Conservation (phyloP, 1,140 invertebrate genomes). For the Andricus grossulariae region DNA sequence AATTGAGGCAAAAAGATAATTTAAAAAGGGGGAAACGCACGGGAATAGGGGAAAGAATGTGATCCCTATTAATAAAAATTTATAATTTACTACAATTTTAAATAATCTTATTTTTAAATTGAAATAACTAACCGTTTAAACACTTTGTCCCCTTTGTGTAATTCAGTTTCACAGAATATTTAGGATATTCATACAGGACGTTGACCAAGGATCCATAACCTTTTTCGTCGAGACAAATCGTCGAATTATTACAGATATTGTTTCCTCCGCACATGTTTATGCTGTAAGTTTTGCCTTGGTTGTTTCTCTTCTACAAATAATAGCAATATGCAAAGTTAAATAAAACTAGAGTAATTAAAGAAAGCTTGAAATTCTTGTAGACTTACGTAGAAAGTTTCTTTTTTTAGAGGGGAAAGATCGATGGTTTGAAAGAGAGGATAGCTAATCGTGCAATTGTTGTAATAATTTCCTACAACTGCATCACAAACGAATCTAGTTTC, state of each 20-base stretch:
- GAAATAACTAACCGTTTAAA: constrained; percentile 50
- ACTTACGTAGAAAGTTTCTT: constrained; percentile 56
- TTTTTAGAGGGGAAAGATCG: constrained; percentile 52
- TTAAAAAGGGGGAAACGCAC: no score
- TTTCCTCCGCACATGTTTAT: constrained; percentile 59
- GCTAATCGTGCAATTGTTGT: constrained; percentile 55
- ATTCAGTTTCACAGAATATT: constrained; percentile 56
- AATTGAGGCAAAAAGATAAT: no score
- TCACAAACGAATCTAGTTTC: constrained; percentile 73
- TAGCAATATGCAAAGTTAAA: constrained; percentile 3
- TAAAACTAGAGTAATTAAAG: constrained; percentile 5
- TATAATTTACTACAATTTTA: neutral
- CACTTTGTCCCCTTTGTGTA: constrained; percentile 61
- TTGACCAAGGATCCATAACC: constrained; percentile 56
- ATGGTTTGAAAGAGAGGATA: constrained; percentile 54
- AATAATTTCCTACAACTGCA: constrained; percentile 49
- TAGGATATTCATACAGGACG: constrained; percentile 61
- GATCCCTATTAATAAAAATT: neutral
- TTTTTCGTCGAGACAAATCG: constrained; percentile 54
- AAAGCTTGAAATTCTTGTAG: no score
- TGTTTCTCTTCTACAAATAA: constrained; percentile 38
- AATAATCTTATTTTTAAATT: constrained; percentile 26
- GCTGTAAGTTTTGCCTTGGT: constrained; percentile 50
- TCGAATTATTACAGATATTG: constrained; percentile 56
- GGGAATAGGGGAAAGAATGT: no score